Conservation (phyloP, 1,140 invertebrate genomes). For the Tenebrio molitor region DNA sequence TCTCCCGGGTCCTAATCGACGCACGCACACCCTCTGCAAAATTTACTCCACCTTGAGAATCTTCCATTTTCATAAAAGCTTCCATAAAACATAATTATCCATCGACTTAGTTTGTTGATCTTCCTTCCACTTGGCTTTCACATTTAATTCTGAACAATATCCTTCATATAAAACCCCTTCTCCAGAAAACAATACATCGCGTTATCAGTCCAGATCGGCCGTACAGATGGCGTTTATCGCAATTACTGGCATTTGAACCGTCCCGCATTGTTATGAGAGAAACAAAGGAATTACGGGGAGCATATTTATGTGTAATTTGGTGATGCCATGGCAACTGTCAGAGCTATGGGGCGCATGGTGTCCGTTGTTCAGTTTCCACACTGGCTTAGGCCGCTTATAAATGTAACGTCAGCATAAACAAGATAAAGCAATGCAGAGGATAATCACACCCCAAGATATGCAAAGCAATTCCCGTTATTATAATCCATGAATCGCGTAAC, state of each 20-base stretch:
- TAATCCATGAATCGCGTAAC: constrained; percentile 59
- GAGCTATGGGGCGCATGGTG: constrained; percentile 36
- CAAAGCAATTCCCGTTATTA: constrained; percentile 59
- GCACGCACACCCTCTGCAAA: too few species aligned
- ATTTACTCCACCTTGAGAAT: too few species aligned
- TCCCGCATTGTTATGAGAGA: constrained; percentile 47
- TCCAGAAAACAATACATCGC: constrained; percentile 11
- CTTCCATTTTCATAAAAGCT: too few species aligned
- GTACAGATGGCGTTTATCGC: constrained; percentile 45
- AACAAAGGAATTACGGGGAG: constrained; percentile 53
- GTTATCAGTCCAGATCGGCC: constrained; percentile 42
- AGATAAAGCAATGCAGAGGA: constrained; percentile 52
- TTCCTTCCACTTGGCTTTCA: too few species aligned
- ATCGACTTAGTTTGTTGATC: too few species aligned
- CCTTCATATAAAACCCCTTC: constrained; percentile 6
- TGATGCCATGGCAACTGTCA: constrained; percentile 49
- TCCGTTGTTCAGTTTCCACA: constrained; percentile 44
- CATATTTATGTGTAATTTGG: constrained; percentile 55
- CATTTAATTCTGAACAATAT: background rate
- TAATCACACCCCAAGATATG: constrained; percentile 57
- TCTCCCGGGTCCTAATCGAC: constrained; percentile 16
- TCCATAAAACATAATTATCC: too few species aligned
- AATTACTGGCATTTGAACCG: constrained; percentile 45
- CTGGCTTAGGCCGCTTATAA: constrained; percentile 57
- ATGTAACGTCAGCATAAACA: constrained; percentile 60